Evolutionary conservation across 2,113 vertebrate species (phyloP).

Genomic region (Grantiella picta): DNA sequence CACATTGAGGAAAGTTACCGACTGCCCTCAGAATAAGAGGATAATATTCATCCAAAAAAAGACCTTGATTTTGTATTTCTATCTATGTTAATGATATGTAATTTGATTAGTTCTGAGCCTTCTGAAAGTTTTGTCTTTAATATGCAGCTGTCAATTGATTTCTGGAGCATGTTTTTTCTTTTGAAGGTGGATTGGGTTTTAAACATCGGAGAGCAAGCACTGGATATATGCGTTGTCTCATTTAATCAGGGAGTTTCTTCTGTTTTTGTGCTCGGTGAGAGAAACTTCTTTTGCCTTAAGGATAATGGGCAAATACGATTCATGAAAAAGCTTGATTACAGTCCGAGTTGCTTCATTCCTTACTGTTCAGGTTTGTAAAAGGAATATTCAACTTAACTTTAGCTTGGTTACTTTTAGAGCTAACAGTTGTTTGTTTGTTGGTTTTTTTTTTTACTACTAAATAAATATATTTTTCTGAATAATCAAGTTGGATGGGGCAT

Average conservation of each 20-base stretch:
- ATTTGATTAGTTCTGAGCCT: background rate
- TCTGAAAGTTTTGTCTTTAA: background rate
- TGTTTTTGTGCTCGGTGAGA: conserved; percentile 91
- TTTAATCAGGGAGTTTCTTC: conserved; percentile 81
- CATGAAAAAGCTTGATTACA: conserved; percentile 97
- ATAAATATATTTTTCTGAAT: background rate
- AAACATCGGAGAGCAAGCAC: conserved; percentile 90
- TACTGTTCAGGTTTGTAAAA: conserved; percentile 84
- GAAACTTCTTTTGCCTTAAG: conserved; percentile 92
- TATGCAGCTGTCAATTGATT: background rate
- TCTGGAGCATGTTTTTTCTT: conserved; percentile 1
- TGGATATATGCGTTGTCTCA: conserved; percentile 83
- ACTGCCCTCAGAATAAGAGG: background rate
- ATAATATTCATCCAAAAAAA: background rate
- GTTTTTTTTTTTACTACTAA: background rate
- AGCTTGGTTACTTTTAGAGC: background rate
- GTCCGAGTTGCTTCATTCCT: conserved; percentile 92
- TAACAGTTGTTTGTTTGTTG: background rate
- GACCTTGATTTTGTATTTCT: background rate
- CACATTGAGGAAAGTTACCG: background rate
- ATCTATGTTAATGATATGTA: background rate
- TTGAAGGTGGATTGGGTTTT: conserved; percentile 91
- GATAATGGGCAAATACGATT: conserved; percentile 95
- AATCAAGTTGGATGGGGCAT: background rate
- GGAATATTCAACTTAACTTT: background rate